Evolutionary conservation across 2,888 invertebrate genomes (phyloP), one percentile per base, ranked within the genome.

Genomic region (Lamellibrachia columna): DNA sequence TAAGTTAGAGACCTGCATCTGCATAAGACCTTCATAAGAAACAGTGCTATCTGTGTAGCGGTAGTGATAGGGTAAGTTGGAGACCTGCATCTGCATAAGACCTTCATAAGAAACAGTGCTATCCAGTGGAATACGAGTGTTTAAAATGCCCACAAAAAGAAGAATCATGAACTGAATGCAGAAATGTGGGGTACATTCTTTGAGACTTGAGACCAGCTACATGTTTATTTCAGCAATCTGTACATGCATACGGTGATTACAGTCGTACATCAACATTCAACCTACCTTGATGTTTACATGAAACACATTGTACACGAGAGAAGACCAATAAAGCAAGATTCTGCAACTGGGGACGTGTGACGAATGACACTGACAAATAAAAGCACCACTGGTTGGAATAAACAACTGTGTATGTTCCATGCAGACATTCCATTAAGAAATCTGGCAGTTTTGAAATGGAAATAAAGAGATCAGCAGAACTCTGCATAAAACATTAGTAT

Each of bases 261-360:
- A 75, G 15, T 75, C n/a, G 75, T 75, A 75, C 75, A 75, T 75
- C 75, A 75, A 75, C 75, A 75, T 11, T 75, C 75, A 75, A 75
- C 15, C 75, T 75, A 75, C 75, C 75, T 75, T 22, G 9, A 60
- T 60, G 60, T 15, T 60, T 15, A 60, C 22, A 60, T 60, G 75
- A 75, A 75, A 75, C 75, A 58, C 58, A 75, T 75, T 75, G 75
- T 75, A 75, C 75, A 75, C 22, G 75, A 75, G 22, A 1, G n/a
- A 75, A 15, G 22, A 75, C 75, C 75, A 75, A 15, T 75, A 22
- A 75, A 75, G 75, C 75, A 75, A 75, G 75, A 75, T 22, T 22
- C 75, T 75, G 75, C 75, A 15, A 75, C n/a, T 75, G 6, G 11
- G 22, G 6, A 75, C 15, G 4, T 22, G 75, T n/a, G 6, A 15